Base-by-base conservation (phyloP, 2,888 invertebrate species). In the Microplitis manilae region DNA sequence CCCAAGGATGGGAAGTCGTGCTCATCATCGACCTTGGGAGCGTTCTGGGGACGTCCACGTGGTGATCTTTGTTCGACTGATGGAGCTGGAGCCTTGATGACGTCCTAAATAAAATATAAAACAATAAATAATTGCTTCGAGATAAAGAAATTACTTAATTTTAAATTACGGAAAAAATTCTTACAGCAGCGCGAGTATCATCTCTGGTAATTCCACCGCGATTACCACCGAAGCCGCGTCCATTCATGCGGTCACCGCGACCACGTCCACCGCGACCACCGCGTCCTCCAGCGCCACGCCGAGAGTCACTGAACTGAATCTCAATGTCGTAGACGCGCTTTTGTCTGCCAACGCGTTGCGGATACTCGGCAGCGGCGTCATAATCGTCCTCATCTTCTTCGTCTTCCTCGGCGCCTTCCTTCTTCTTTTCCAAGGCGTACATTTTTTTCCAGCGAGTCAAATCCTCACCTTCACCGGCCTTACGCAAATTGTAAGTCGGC, bases 1-100 rank as follows among this genome's bases (percentile, higher is more conserved):
- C 96, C 96, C 90, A 98, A 93, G 89, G 96, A 96, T 85, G 98
- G 98, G 92, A 98, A 98, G 91, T 97, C 97, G 91, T 95, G 95
- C 92, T 97, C 97, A 91, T 98, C 97, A 90, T 97, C 97, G 83
- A 98, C 97, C 91, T 97, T 97, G 20, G 97, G 97, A 84, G 95
- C 94, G 79, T 91, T 89, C 78, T 90, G 90, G 6, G 65, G 20
- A 84, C 90, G 89, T 77, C 89, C 87, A 72, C 90, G 89, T 15
- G 90, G 90, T 65, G 90, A 89, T 81, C 87, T 88, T 75, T 90
- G 90, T 79, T 90, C 90, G 17, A 82, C 76, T 69, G 20, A 17
- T 74, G 61, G 68, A 71, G 59, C 65, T 68, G 61, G 8, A 17
- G 85, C 85, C 73, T 79, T 79, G 40, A 76, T 70, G 13, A 73